phyloP scores from a whole-genome alignment of 2,888 invertebrate genomes.

The Phyto melanocephala region DNA sequence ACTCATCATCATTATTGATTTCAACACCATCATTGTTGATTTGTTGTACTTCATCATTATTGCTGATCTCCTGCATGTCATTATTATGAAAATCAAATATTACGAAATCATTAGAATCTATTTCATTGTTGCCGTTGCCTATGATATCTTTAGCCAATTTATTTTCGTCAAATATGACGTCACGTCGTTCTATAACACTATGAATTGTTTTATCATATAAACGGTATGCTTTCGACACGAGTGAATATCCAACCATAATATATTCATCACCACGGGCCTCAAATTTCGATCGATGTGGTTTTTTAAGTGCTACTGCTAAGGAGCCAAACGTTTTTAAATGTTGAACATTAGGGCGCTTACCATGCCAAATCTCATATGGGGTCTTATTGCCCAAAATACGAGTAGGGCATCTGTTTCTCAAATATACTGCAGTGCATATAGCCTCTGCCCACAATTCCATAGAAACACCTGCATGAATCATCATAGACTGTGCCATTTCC shows the following conservation, averaged over 20 bases:
- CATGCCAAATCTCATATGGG: conserved; percentile 58
- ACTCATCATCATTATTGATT: background rate
- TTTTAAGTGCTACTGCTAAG: conserved; percentile 49
- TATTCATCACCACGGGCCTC: conserved; percentile 39
- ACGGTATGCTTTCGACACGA: conserved; percentile 42
- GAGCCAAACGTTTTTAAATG: conserved; percentile 58
- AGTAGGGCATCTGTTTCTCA: conserved; percentile 59
- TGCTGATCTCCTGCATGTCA: too few species aligned
- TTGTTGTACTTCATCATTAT: too few species aligned
- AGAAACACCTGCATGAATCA: conserved; percentile 66
- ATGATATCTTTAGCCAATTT: background rate
- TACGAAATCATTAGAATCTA: background rate
- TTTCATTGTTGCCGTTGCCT: background rate
- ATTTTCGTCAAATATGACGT: conserved; percentile 47
- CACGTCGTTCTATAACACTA: conserved; percentile 38
- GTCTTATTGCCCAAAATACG: conserved; percentile 43
- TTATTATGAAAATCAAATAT: background rate
- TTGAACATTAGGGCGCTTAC: conserved; percentile 50
- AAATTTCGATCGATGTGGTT: conserved; percentile 39
- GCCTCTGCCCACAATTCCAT: conserved; percentile 67
- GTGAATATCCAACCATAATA: conserved; percentile 39
- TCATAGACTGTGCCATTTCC: conserved; percentile 70
- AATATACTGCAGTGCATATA: conserved; percentile 61
- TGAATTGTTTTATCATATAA: conserved; percentile 36
- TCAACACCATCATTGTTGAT: background rate